These are phyloP conservation scores for Allenopithecus nigroviridis DNA, from an alignment of 2,797 vertebrate species.

Conservation along the genomic window DNA sequence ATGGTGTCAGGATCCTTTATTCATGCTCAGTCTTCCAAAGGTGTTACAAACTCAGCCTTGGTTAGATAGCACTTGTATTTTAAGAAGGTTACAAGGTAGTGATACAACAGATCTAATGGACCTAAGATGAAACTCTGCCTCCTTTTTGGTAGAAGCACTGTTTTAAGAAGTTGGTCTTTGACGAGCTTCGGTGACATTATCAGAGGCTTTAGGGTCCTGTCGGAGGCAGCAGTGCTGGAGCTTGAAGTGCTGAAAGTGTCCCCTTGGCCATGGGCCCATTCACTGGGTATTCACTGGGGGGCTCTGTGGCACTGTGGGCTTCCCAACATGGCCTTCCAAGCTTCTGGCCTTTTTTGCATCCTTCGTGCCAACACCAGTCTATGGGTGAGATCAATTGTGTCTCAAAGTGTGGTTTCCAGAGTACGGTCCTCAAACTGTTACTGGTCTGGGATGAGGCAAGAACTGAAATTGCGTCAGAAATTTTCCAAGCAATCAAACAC, in stretches of 20 bases:
- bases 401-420: too few relatives aligned
- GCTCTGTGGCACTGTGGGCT: accelerated
- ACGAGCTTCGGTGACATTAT: not conserved
- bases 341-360: not conserved
- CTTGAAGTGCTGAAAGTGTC: not conserved
- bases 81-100: not conserved
- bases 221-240: too few relatives aligned
- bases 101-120: too few relatives aligned
- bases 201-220: not conserved
- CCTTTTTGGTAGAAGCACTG: too few relatives aligned
- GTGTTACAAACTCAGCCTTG: too few relatives aligned
- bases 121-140: not conserved
- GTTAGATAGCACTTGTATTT: not conserved
- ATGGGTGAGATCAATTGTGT: not conserved
- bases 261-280: too few relatives aligned
- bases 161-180: not conserved
- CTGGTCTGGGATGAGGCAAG: not conserved
- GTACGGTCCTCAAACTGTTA: not conserved
- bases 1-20: not conserved
- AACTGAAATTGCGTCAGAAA: not conserved
- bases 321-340: not conserved
- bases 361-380: accelerated
- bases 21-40: not conserved
- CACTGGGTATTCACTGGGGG: not conserved
- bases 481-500: not conserved